Evolutionary conservation across 37 sponge, comb jelly and placozoan species (phyloP), one percentile per base, ranked within the genome.

Genomic region (Ianthella basta): DNA sequence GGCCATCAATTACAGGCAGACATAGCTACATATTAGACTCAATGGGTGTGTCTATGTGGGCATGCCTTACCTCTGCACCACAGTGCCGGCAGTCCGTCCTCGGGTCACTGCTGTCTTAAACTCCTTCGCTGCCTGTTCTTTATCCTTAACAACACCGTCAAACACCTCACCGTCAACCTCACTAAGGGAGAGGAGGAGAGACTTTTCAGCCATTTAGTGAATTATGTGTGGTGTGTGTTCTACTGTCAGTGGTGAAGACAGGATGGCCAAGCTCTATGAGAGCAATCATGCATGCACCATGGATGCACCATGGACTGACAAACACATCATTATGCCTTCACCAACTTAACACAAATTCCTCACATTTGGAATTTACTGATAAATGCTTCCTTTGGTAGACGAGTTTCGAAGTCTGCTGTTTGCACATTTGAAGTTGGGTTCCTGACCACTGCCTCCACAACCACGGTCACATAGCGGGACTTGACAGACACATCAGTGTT

Each of bases 381-480:
- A 15, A 82, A 82, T 34, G 82, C 82, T 55, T 82, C 41, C 29
- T 63, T 37, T 41, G 82, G 82, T 38, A 82, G 3, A 24, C 20
- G 20, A 10, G 40, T 21, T 41, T 59, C 66, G 34, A 82, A 82
- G 21, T 82, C 82, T 36, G 82, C 82, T 60, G 65, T 63, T 41
- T 82, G 82, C 33, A 82, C 82, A 63, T 64, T 64, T 63, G 63
- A 34, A 34, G 63, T 60, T 34, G 82, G 82, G 61, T 82, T 82
- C 19, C 36, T 21, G 24, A 82, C 82, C 36, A 82, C 82, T 12
- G 82, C 82, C 36, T 82, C 65, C 18, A 82, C 66, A 3, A 41
- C 21, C n/a, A 82, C 82, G 1, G 33, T 33, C 37, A 64, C 67
- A 38, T 37, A 82, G n/a, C 41, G 65, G 44, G 53, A 39, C 40